Conservation (phyloP, 1,140 invertebrate genomes). For the Uloborus diversus region DNA sequence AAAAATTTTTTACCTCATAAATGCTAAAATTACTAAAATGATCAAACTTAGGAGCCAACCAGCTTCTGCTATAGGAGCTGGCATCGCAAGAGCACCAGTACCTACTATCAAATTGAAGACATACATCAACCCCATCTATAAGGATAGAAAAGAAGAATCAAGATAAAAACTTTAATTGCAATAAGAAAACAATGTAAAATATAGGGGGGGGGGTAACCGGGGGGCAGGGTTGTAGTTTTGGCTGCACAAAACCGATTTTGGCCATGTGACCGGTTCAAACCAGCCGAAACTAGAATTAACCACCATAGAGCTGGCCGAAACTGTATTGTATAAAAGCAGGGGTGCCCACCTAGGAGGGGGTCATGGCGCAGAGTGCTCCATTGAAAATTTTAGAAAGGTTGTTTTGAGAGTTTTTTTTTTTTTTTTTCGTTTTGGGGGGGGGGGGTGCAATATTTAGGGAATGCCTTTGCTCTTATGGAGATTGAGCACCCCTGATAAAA, state of each 20-base stretch:
- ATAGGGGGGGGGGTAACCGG: too few species aligned
- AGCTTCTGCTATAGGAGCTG: constrained; percentile 86
- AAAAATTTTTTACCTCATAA: constrained; percentile 78
- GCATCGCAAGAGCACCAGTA: constrained; percentile 94
- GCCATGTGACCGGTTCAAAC: not conserved
- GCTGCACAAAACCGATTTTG: not conserved
- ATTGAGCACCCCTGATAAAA: too few species aligned
- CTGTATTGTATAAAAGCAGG: not conserved
- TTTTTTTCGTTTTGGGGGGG: too few species aligned
- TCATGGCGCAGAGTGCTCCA: too few species aligned
- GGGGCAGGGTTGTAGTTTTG: too few species aligned
- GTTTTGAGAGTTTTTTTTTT: too few species aligned
- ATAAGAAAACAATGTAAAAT: not conserved
- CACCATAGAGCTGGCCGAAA: not conserved
- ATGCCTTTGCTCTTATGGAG: too few species aligned
- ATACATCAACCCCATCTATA: constrained; percentile 91
- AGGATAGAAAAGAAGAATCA: constrained; percentile 46
- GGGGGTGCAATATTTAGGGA: too few species aligned
- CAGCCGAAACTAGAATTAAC: not conserved
- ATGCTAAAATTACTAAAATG: constrained; percentile 82
- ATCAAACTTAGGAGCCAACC: constrained; percentile 89
- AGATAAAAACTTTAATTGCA: not conserved
- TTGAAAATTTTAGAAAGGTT: too few species aligned
- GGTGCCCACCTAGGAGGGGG: too few species aligned
- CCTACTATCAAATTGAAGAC: constrained; percentile 99